Evolutionary conservation across 2,888 invertebrate species (phyloP), one percentile per base, ranked within the genome.

Genomic region (Epinotia demarniana): DNA sequence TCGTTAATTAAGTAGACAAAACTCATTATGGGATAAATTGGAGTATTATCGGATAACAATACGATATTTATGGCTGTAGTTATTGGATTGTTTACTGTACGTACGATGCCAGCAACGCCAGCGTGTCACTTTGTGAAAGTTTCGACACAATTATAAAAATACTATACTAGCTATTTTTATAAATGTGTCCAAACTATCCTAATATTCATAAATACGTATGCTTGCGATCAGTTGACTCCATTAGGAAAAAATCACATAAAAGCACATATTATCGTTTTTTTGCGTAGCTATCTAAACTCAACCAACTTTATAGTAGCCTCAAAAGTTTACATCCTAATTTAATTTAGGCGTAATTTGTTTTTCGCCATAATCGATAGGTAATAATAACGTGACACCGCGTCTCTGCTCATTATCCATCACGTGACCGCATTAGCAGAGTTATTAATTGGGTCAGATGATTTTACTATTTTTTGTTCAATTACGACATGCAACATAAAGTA

Each of bases 331-430:
- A 12, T 9, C 16, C 53, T 5, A 6, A 9, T 19, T 58, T 0
- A 23, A 23, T 23, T 23, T 12, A 60, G 16, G 13, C 5, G 16
- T 27, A 49, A 0, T 12, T 8, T 18, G 12, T 18, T 16, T 43
- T 39, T 58, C 43, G 57, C 58, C 43, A 58, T 68, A 57, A 58
- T 75, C 75, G 46, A 69, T 39, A 75, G 49, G 68, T 70, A 77
- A 70, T 68, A 23, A 71, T 80, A 23, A 71, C 80, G 77, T 82
- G 81, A 81, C 79, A 81, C 69, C 77, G 23, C 81, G 79, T 79
- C 81, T 68, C 19, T 57, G 57, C 46, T 69, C 74, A 75, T 69
- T 77, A 77, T 79, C 77, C 77, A 79, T 80, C 72, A 72, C 58
- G 64, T 72, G 58, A 58, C 64, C 57, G 27, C n/a, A 46, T 60